Evolutionary conservation across 2,888 invertebrate species (phyloP), one percentile per base, ranked within the genome.

Genomic region (Schizaphis graminum): DNA sequence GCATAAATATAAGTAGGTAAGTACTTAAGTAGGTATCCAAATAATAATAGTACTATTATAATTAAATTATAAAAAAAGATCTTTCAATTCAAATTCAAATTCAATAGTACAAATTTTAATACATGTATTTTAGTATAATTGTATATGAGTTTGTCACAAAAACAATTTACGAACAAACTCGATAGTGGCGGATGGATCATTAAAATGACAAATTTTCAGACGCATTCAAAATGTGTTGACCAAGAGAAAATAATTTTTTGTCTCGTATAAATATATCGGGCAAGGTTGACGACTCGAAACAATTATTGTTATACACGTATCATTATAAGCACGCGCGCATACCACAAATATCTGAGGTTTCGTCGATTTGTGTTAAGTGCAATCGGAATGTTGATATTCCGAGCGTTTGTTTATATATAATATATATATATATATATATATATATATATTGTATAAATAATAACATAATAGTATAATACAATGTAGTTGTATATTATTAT

Each of bases 261-360:
- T 77, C 67, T 77, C 35, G 35, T 77, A 77, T 35, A 77, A 77
- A 77, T 44, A 44, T 44, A 44, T 77, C 53, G 67, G 77, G 91
- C 91, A 91, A 91, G 91, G 91, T 91, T 53, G 47, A 77, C 91
- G 91, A 91, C 91, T 44, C 91, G 91, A 47, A 47, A 67, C 91
- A 56, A 89, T 89, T 56, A 89, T 56, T 56, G 86, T 88, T 88
- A 3, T 85, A 26, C 49, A n/a, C 49, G 35, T 88, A 49, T 88
- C 28, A 28, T 53, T n/a, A 53, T 88, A 16, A 49, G 26, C 56
- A 56, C 89, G 41, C 57, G 56, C 89, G 89, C 89, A 89, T 89
- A 41, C 89, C 89, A 56, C 57, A 53, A 41, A 89, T 56, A 56
- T 89, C 89, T 16, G 89, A 77, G 77, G 77, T 77, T 77, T 77